Conservation (phyloP, 2,797 vertebrate genomes). For the Microctenopoma steveboyesi region DNA sequence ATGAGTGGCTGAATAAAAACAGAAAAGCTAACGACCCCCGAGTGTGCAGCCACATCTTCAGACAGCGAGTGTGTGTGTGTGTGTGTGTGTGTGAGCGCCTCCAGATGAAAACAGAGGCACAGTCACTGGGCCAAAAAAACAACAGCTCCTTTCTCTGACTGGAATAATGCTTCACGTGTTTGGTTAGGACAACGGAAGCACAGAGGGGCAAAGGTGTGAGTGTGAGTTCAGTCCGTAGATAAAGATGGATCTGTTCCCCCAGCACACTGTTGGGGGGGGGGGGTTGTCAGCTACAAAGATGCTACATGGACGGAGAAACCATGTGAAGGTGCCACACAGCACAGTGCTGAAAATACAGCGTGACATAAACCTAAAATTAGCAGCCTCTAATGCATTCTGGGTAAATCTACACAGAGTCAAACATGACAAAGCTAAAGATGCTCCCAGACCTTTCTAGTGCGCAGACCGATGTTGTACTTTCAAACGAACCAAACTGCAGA, state of each 20-base stretch:
- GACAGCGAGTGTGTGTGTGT: conserved; percentile 5
- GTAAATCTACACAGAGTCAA: background rate
- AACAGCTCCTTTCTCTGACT: conserved; percentile 68
- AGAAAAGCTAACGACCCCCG: background rate
- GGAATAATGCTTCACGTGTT: conserved; percentile 71
- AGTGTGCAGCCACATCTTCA: conserved; percentile 4
- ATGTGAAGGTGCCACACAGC: too few species aligned
- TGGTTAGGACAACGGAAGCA: conserved; percentile 8
- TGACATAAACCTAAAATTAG: too few species aligned
- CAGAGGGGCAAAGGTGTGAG: conserved; percentile 26
- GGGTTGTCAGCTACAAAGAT: too few species aligned
- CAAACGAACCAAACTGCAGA: too few species aligned
- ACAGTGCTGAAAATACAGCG: too few species aligned
- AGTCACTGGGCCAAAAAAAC: conserved; percentile 55
- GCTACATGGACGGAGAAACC: too few species aligned
- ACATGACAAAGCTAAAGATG: background rate
- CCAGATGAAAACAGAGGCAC: conserved; percentile 61
- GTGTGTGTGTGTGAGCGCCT: conserved; percentile 27
- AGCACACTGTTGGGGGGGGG: too few species aligned
- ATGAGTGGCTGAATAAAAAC: too few species aligned
- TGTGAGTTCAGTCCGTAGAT: conserved; percentile 1
- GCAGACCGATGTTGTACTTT: too few species aligned
- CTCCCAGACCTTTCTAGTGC: background rate
- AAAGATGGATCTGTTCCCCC: too few species aligned
- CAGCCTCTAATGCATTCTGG: background rate